Evolutionary conservation across 2,888 invertebrate genomes (phyloP).

Genomic region (Smittia sp.): DNA sequence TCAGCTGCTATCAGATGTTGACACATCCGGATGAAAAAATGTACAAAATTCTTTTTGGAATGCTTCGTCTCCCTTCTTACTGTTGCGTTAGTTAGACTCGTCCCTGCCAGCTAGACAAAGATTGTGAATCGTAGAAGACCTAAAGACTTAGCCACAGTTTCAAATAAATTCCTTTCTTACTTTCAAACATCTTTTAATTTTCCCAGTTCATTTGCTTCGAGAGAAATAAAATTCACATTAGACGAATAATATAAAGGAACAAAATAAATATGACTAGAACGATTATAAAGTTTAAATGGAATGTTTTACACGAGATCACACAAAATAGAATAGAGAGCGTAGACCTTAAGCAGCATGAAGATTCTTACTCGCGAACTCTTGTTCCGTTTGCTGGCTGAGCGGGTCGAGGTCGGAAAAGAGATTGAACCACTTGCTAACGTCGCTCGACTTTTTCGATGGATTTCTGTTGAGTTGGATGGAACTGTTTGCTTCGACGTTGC

Average conservation of each 20-base stretch:
- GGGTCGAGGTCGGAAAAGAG: constrained; percentile 92
- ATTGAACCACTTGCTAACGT: constrained; percentile 69
- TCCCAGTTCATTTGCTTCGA: background rate
- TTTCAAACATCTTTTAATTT: too few relatives aligned
- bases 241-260: background rate
- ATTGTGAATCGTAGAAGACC: too few relatives aligned
- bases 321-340: background rate
- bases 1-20: background rate
- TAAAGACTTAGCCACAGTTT: too few relatives aligned
- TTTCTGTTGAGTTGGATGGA: constrained; percentile 42
- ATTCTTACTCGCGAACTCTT: constrained; percentile 16
- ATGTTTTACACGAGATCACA: background rate
- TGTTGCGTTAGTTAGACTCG: too few relatives aligned
- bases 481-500: background rate
- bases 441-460: constrained; percentile 44
- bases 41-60: background rate
- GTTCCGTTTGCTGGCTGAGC: constrained; percentile 50
- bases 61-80: too few relatives aligned
- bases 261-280: background rate
- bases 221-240: background rate
- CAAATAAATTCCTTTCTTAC: too few relatives aligned
- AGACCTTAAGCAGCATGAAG: constrained; percentile 38
- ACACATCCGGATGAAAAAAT: background rate
- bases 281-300: background rate
- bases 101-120: too few relatives aligned